A percentile compares a stretch with the other conserved stretches of the same genome.
These are phyloP conservation scores for Python bivittatus DNA, from an alignment of 2,113 vertebrate species.

Conservation along the genomic window DNA sequence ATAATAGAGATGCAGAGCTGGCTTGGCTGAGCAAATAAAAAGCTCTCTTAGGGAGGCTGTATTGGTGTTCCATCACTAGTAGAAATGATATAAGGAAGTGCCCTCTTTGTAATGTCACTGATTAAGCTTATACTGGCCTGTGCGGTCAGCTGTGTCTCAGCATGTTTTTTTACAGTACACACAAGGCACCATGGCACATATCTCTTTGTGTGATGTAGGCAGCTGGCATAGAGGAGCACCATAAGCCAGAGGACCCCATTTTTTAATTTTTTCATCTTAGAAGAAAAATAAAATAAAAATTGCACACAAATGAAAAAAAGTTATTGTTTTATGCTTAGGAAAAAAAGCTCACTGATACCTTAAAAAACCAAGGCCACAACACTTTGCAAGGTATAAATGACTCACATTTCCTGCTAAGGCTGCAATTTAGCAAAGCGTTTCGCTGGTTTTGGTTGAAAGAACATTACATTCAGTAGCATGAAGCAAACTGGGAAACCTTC, in stretches of 20 bases:
- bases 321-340: background rate
- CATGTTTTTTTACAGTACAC: background rate
- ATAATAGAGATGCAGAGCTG: background rate
- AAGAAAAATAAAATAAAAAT: background rate
- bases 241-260: background rate
- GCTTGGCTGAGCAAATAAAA: background rate
- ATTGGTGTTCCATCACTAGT: background rate
- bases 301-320: background rate
- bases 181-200: background rate
- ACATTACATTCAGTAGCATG: background rate
- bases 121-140: background rate
- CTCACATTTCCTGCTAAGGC: rapidly evolving
- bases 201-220: background rate
- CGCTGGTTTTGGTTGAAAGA: slow-evolving; percentile 18
- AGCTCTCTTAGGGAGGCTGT: no score
- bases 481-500: background rate
- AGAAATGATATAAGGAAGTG: background rate
- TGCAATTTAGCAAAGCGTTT: background rate
- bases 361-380: slow-evolving; percentile 10
- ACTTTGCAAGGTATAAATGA: rapidly evolving
- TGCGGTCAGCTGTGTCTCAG: background rate
- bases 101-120: background rate
- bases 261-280: slow-evolving; percentile 23
- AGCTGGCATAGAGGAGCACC: background rate
- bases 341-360: slow-evolving; percentile 18